Evolutionary conservation across 2,113 vertebrate genomes (phyloP), one percentile per base, ranked within the genome.

Genomic region (Chloropsis hardwickii): DNA sequence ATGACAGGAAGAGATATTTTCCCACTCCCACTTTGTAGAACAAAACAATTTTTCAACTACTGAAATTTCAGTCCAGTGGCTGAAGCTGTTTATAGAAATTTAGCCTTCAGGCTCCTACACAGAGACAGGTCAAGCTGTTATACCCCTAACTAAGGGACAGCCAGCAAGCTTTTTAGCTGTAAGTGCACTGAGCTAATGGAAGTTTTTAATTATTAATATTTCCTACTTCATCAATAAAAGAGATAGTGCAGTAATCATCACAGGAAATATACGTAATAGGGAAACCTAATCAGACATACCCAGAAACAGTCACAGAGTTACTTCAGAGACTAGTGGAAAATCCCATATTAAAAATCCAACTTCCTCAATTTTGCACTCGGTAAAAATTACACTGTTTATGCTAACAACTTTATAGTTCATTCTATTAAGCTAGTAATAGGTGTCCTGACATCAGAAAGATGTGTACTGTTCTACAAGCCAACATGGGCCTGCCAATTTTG

Each of bases 131-230:
- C 66, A 94, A 54, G 66, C 35, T 85, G 33, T 39, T 58, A 87
- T 29, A 90, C 23, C 9, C 2, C 53, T 79, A 80, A 74, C 69
- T 70, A 88, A 86, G 62, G 45, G 76, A 92, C 29, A 90, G 39
- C 20, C 70, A 88, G 40, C 37, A 72, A 66, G 86, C 31, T 37
- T 91, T 91, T 89, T 53, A 88, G 66, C n/a, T 74, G 2, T 21
- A 86, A 90, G 60, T 62, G 25, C 67, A 91, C 31, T 73, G 58
- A 94, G 42, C 64, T 86, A 95, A 93, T 95, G 64, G 37, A 90
- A 86, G 58, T 4, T 80, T 90, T 93, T 21, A 88, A 93, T 93
- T 80, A 94, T 93, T 95, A 82, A 80, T 91, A 82, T 80, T 92
- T 80, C 78, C 71, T 64, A 56, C 74, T 73, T 88, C 61, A 74